phyloP scores from a whole-genome alignment of 2,113 vertebrate species.

The Antigone vipio region DNA sequence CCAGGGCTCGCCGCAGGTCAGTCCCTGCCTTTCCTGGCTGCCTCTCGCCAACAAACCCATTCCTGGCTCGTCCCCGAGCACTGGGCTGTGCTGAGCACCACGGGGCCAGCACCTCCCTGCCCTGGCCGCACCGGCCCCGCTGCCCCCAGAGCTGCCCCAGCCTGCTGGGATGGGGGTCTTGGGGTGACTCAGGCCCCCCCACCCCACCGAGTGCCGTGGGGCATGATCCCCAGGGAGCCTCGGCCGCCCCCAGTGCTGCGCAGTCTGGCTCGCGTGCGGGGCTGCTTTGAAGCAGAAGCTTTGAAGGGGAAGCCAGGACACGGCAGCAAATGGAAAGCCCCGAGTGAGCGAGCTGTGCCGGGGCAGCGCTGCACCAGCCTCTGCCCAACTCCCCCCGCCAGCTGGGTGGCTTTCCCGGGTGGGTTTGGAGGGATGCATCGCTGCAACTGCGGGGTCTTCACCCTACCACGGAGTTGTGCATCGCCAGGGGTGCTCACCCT shows the following conservation, averaged over 20 bases:
- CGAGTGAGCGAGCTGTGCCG: rapidly evolving
- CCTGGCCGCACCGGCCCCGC: not conserved
- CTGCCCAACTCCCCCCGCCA: rapidly evolving
- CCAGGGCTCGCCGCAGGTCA: not conserved
- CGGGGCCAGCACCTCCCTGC: not conserved
- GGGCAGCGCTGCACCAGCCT: rapidly evolving
- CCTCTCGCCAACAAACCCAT: not conserved
- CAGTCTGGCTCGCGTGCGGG: rapidly evolving
- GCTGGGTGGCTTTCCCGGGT: rapidly evolving
- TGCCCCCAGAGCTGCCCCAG: not conserved
- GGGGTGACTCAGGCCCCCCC: rapidly evolving
- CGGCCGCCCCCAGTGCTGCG: rapidly evolving
- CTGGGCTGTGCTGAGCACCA: rapidly evolving
- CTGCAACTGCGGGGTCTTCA: rapidly evolving
- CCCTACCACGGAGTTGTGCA: not conserved
- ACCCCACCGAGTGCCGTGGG: rapidly evolving
- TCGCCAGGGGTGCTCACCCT: rapidly evolving
- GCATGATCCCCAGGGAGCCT: rapidly evolving
- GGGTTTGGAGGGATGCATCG: not conserved
- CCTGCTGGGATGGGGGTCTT: not conserved
- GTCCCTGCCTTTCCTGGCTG: slow-evolving; percentile 39
- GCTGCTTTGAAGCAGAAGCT: not conserved
- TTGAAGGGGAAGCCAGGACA: not conserved
- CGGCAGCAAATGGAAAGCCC: not conserved
- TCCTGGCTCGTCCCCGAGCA: rapidly evolving